Evolutionary conservation across 1,140 invertebrate genomes (phyloP), one percentile per base, ranked within the genome.

Genomic region (Semibalanus balanoides): DNA sequence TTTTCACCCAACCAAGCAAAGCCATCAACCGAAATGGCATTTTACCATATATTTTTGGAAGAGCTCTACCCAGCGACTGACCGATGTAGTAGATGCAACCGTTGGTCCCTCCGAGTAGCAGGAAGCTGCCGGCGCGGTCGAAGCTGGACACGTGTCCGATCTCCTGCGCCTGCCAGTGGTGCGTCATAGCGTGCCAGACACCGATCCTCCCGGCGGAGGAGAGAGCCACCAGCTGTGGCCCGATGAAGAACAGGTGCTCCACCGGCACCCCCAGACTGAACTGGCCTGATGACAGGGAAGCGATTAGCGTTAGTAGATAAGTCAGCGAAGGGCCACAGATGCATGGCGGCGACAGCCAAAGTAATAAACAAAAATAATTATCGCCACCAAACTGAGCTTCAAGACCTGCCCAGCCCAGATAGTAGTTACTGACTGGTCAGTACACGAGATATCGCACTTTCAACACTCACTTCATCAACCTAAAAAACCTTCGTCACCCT

Each of bases 141-240:
- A 96, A 96, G 1, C 95, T 97, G 27, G 95, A 90, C 43, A 99
- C 94, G 1, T 94, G 92, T 64, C 95, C 91, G 31, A 98, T 92
- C 85, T 98, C 95, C 84, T 97, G 95, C 73, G 95, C 95, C 86
- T 97, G 92, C 95, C 96, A 98, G 84, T 98, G 95, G 81, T 97
- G 95, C 0, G 95, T 97, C 90, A 96, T 97, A 0, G 95, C 93
- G 85, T 99, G 96, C 96, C 96, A 99, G 28, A 99, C 96, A 14
- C 96, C 96, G 77, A 98, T 95, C 86, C 98, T 98, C n/a, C 96
- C 96, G 30, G 91, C 90, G 3, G 92, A 88, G 69, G 95, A 96
- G 28, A 99, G 85, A 3, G 96, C 96, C 25, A 99, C 96, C 51
- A 99, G 84, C 82, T 99, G 96, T 80, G 92, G 96, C 25, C 96